Base-by-base conservation (phyloP, 2,113 vertebrate genomes). In the Forbesichthys agassizii region DNA sequence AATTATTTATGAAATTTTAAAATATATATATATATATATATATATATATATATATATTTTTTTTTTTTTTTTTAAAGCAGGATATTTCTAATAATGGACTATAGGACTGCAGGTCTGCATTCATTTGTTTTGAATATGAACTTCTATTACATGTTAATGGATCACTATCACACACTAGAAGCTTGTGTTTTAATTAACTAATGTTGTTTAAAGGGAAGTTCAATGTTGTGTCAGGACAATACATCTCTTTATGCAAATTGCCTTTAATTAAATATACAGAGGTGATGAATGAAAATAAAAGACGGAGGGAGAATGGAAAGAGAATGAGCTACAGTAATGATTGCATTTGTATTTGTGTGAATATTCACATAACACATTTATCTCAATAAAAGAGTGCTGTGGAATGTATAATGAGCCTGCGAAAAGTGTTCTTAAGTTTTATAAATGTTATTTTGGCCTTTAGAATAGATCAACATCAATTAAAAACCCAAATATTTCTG, bases 161-260 rank as follows among this genome's bases (percentile, higher is more conserved):
- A 69, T 70, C 77, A 69, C 67, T 79, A 33, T 16, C 48, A 36
- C 9, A 33, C 20, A 58, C 1, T 54, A 18, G 18, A 67, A 33
- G 60, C 20, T 66, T 27, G 27, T 27, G 27, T 27, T 71, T 82
- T 81, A 82, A 79, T 80, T 77, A 82, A 77, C 48, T 47, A 13
- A 53, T 55, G 27, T 48, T 53, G 58, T 69, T 85, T 48, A 64
- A 49, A 3, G 42, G 54, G 66, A 52, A 64, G 65, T 27, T 72
- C 12, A 49, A 47, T 71, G 56, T 61, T 48, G 33, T 52, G 55
- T 10, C 53, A 76, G 58, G 46, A 73, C 66, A 53, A 75, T 58
- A 6, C 59, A 77, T 49, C 61, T 5, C 33, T 79, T 71, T 73
- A 58, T 72, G 51, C 57, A 57, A 72, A 73, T 66, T 78, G 68